These are phyloP conservation scores for Lynx canadensis DNA, from an alignment of 2,113 vertebrate genomes.

Conservation along the genomic window DNA sequence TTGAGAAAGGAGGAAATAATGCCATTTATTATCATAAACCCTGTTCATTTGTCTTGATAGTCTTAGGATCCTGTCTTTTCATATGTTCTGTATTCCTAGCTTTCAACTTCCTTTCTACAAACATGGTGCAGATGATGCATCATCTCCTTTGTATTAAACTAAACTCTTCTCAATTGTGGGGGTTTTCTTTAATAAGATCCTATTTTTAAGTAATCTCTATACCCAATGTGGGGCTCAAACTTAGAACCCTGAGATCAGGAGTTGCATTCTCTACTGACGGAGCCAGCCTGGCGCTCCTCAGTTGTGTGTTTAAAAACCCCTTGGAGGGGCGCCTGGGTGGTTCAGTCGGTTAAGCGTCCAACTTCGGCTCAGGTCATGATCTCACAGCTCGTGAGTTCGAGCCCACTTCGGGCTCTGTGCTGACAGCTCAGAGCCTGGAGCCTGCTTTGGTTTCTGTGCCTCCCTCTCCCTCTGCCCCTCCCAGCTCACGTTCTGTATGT, in stretches of 20 bases:
- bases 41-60: neutral
- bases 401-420: too few relatives aligned
- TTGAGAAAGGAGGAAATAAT: slow-evolving; percentile 38
- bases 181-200: neutral
- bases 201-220: neutral
- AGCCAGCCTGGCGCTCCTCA: neutral
- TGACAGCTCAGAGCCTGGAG: too few relatives aligned
- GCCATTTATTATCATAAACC: neutral
- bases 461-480: too few relatives aligned
- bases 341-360: too few relatives aligned
- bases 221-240: neutral
- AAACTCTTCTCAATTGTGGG: neutral
- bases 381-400: too few relatives aligned
- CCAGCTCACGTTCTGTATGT: too few relatives aligned
- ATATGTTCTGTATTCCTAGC: neutral
- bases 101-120: slow-evolving; percentile 4
- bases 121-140: neutral
- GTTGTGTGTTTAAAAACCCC: neutral
- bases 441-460: too few relatives aligned
- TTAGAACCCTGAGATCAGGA: neutral
- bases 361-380: too few relatives aligned
- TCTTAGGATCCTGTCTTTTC: neutral
- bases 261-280: neutral
- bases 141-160: slow-evolving; percentile 18
- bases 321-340: too few relatives aligned